A percentile compares a stretch with the other conserved stretches of the same genome.
Evolutionary conservation across 1,140 invertebrate species (phyloP).

Genomic region (Drosophila varians): DNA sequence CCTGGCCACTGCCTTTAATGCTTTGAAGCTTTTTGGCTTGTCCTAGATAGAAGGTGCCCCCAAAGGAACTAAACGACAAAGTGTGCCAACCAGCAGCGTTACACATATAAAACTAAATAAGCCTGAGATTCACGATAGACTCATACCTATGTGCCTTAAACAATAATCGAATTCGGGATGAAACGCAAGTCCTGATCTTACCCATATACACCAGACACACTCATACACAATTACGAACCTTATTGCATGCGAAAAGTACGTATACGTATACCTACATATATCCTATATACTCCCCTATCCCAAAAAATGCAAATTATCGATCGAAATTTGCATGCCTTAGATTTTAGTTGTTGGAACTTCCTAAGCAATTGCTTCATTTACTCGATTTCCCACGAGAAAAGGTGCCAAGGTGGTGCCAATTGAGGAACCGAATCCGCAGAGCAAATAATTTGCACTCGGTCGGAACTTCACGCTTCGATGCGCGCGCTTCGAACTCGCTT

Average conservation of each 20-base stretch:
- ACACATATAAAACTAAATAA: slow-evolving; percentile 32
- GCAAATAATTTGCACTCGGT: slow-evolving; percentile 40
- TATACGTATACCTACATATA: slow-evolving; percentile 48
- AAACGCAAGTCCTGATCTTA: slow-evolving; percentile 45
- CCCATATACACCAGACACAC: slow-evolving; percentile 27
- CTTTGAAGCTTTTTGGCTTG: slow-evolving; percentile 95
- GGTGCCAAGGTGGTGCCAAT: slow-evolving; percentile 70
- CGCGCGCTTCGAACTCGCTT: slow-evolving; percentile 44
- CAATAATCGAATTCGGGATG: slow-evolving; percentile 73
- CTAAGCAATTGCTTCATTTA: slow-evolving; percentile 53
- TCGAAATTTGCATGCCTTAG: slow-evolving; percentile 59
- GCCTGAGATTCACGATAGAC: slow-evolving; percentile 76
- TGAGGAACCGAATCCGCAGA: slow-evolving; percentile 22
- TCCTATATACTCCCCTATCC: slow-evolving; percentile 27
- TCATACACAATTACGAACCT: slow-evolving; percentile 52
- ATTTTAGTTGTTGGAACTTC: slow-evolving; percentile 71
- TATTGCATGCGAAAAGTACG: slow-evolving; percentile 60
- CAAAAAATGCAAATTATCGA: slow-evolving; percentile 47
- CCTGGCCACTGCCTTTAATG: slow-evolving; percentile 95
- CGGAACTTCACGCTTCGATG: slow-evolving; percentile 57
- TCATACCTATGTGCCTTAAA: slow-evolving; percentile 73
- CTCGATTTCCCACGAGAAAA: slow-evolving; percentile 18
- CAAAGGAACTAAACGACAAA: slow-evolving; percentile 50
- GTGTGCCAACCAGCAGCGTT: slow-evolving; percentile 34
- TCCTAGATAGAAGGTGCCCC: slow-evolving; percentile 84